Evolutionary conservation across 2,888 invertebrate species (phyloP).

Genomic region (Pterobdella sp.): DNA sequence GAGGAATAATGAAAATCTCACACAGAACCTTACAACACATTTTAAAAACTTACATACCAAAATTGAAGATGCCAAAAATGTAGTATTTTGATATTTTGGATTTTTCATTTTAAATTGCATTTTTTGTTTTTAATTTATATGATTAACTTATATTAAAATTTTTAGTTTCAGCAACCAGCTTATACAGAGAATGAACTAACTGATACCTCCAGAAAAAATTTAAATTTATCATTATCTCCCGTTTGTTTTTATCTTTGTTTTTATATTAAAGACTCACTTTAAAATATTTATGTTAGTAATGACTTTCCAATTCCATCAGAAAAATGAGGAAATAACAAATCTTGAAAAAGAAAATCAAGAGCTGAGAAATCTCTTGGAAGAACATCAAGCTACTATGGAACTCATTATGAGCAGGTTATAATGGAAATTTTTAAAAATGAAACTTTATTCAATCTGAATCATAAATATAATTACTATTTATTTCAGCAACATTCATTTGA

Average conservation of each 20-base stretch:
- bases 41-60: constrained; percentile 18
- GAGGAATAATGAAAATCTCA: constrained; percentile 21
- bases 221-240: neutral
- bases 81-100: neutral
- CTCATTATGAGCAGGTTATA: constrained; percentile 94
- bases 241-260: neutral
- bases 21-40: constrained; percentile 10
- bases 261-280: neutral
- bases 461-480: no score
- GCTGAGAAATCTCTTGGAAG: constrained; percentile 78
- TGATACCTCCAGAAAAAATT: neutral
- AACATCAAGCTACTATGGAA: constrained; percentile 85
- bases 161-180: constrained; percentile 4
- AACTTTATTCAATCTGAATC: no score
- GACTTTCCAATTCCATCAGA: constrained; percentile 22
- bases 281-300: neutral
- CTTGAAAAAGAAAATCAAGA: constrained; percentile 74
- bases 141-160: neutral
- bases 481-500: no score
- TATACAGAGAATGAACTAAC: neutral
- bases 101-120: neutral
- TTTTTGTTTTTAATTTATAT: neutral
- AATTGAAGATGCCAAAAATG: constrained; percentile 22
- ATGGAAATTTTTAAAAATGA: no score
- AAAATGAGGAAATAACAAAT: constrained; percentile 36